These are phyloP conservation scores for Poicephalus gulielmi DNA, from an alignment of 2,113 vertebrate species.

Conservation along the genomic window DNA sequence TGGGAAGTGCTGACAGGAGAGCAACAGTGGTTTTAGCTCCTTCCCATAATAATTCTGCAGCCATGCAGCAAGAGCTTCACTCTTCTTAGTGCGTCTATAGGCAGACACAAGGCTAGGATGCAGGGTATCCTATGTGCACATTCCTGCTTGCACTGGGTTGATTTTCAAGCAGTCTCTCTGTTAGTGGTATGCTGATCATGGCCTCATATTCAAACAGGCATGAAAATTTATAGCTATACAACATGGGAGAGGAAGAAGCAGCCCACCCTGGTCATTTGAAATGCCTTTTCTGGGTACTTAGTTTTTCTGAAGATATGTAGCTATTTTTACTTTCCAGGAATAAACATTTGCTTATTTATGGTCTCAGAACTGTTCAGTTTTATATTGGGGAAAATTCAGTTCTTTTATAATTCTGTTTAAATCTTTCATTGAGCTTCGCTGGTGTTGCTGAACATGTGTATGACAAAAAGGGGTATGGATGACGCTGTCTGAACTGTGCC, in stretches of 20 bases:
- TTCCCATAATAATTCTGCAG: neutral
- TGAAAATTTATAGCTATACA: neutral
- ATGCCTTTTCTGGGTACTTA: slow-evolving; percentile 11
- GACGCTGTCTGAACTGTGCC: neutral
- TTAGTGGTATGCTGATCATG: neutral
- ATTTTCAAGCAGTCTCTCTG: neutral
- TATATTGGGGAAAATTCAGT: slow-evolving; percentile 16
- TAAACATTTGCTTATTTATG: slow-evolving; percentile 22
- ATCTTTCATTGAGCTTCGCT: neutral
- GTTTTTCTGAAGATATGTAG: slow-evolving; percentile 18
- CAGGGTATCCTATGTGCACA: neutral
- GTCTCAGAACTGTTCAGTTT: slow-evolving; percentile 10
- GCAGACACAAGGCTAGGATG: neutral
- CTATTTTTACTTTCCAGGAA: slow-evolving; percentile 24
- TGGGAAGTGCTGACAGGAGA: neutral
- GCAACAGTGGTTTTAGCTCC: neutral
- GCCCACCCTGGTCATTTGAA: neutral
- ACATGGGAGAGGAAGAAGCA: neutral
- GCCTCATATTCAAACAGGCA: neutral
- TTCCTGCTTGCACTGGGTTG: neutral
- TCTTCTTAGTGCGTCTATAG: neutral
- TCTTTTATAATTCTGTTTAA: neutral
- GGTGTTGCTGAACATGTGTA: neutral
- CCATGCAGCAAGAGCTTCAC: neutral
- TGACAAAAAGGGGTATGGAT: neutral